Conservation (phyloP, 2,113 vertebrate genomes). For the Lophura nycthemera region DNA sequence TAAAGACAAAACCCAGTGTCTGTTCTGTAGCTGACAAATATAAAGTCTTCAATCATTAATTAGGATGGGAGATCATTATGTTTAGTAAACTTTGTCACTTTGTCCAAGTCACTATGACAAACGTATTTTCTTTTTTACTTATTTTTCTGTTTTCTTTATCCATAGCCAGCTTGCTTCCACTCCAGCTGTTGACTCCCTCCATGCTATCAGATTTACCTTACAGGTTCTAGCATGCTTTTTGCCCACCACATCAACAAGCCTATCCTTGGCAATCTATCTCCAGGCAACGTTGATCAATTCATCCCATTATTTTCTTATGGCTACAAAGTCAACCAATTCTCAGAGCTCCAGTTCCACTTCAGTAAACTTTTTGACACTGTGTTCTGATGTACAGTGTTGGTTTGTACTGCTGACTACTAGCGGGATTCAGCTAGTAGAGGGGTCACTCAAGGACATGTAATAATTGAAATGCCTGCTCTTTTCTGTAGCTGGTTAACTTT, state of each 20-base stretch:
- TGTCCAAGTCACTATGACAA: background rate
- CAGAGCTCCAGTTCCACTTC: background rate
- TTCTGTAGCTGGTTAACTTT: background rate
- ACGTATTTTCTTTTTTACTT: background rate
- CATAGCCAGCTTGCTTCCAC: background rate
- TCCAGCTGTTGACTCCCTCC: background rate
- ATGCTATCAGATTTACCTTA: background rate
- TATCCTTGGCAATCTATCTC: background rate
- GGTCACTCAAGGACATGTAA: background rate
- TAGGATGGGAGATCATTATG: background rate
- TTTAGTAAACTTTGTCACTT: background rate
- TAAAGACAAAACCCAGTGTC: background rate
- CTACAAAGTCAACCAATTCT: background rate
- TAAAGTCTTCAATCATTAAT: background rate
- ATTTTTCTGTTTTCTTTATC: background rate
- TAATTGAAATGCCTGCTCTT: background rate
- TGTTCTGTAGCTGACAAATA: background rate
- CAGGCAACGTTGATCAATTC: background rate
- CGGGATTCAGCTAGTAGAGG: background rate
- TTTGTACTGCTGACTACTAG: background rate
- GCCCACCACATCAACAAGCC: background rate
- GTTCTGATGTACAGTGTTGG: background rate
- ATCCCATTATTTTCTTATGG: background rate
- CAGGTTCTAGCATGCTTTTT: background rate
- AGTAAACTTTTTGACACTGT: background rate